phyloP scores from a whole-genome alignment of 2,113 vertebrate genomes.

The Tenrec ecaudatus region DNA sequence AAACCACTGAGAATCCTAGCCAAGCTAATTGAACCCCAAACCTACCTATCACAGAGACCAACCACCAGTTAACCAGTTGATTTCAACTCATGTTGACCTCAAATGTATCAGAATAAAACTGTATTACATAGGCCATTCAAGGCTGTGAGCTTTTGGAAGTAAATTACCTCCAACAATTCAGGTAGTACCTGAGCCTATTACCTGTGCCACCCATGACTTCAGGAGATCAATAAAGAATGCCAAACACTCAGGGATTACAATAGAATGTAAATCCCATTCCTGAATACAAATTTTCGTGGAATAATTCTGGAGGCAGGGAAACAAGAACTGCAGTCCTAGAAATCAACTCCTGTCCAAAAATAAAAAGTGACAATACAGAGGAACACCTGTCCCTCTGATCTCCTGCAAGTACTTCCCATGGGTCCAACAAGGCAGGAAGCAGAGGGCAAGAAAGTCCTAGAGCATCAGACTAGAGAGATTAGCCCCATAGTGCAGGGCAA shows the following conservation, averaged over 20 bases:
- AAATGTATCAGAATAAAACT: background rate
- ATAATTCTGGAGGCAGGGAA: background rate
- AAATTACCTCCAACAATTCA: background rate
- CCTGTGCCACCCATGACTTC: background rate
- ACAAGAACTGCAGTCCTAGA: rapidly evolving
- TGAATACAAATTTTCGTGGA: background rate
- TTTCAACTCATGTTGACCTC: background rate
- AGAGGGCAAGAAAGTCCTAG: too few species aligned
- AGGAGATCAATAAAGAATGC: background rate
- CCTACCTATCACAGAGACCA: background rate
- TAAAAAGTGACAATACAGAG: background rate
- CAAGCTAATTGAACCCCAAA: too few species aligned
- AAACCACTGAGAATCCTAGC: too few species aligned
- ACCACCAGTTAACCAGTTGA: background rate
- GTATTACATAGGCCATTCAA: background rate
- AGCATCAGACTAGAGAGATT: rapidly evolving
- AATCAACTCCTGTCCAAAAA: too few species aligned
- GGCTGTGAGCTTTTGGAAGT: background rate
- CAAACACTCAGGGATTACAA: rapidly evolving
- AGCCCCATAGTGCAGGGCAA: background rate
- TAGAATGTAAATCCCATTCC: background rate
- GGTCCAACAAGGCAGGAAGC: background rate
- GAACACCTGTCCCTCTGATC: rapidly evolving
- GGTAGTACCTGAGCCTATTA: background rate
- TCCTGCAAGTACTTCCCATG: background rate